A percentile compares a stretch with the other conserved stretches of the same genome.
Evolutionary conservation across 2,888 invertebrate genomes (phyloP).

Genomic region (Orthosia gothica): DNA sequence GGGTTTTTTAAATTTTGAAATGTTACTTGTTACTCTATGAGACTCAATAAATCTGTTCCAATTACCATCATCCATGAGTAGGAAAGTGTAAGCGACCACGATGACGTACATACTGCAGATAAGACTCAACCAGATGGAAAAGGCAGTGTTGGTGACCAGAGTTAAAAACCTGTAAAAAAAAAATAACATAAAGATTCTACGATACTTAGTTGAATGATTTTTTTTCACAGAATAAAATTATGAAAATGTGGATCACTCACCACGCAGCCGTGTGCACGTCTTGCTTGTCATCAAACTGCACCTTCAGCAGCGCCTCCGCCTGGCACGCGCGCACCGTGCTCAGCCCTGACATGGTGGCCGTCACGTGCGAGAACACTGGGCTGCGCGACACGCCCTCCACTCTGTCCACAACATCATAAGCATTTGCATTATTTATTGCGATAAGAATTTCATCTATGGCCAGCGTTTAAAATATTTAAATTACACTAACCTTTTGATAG

Average conservation of each 20-base stretch:
- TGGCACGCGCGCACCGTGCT: constrained; percentile 94
- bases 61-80: constrained; percentile 92
- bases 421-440: neutral
- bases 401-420: constrained; percentile 66
- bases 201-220: neutral
- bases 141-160: constrained; percentile 92
- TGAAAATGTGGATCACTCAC: constrained; percentile 76
- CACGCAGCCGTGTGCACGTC: constrained; percentile 93
- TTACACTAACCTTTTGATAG: constrained; percentile 91
- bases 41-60: neutral
- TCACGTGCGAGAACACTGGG: constrained; percentile 96
- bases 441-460: neutral
- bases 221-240: neutral
- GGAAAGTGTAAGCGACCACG: constrained; percentile 92
- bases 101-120: constrained; percentile 92
- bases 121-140: constrained; percentile 93
- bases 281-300: constrained; percentile 93
- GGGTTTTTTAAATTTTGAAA: too few relatives aligned
- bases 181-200: neutral
- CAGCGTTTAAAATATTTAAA: neutral
- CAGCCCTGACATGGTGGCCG: constrained; percentile 94
- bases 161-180: constrained; percentile 89
- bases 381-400: constrained; percentile 93
- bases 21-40: neutral
- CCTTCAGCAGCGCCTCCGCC: constrained; percentile 92